Percentiles rank a stretch among this genome's conserved stretches.
phyloP scores from a whole-genome alignment of 2,888 invertebrate species.

The Pelosia muscerda region DNA sequence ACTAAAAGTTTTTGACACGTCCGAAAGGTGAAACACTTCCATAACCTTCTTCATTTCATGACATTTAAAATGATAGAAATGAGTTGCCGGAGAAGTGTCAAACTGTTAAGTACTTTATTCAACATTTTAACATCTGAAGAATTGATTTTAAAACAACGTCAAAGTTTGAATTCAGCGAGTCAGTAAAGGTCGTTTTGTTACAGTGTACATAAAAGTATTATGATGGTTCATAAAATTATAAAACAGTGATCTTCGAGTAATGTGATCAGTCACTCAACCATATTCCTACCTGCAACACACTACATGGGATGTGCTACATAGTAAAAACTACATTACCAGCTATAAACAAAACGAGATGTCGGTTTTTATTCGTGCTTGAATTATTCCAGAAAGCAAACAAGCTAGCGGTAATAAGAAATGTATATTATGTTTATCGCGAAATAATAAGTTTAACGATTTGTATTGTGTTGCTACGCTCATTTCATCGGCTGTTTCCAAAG shows the following conservation, averaged over 20 bases:
- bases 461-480: background rate
- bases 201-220: background rate
- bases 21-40: too few relatives aligned
- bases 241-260: background rate
- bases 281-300: background rate
- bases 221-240: background rate
- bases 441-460: constrained; percentile 1
- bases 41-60: too few relatives aligned
- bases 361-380: constrained; percentile 47
- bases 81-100: too few relatives aligned
- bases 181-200: background rate
- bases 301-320: background rate
- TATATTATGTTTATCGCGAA: background rate
- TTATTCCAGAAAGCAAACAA: constrained; percentile 45
- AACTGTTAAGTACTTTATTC: too few relatives aligned
- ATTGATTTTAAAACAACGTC: background rate
- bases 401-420: constrained; percentile 13
- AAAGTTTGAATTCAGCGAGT: background rate
- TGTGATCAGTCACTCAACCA: background rate
- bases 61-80: too few relatives aligned
- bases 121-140: too few relatives aligned
- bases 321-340: constrained; percentile 35
- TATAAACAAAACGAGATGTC: constrained; percentile 47
- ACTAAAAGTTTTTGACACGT: too few relatives aligned
- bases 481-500: background rate